These are phyloP conservation scores for Centropus unirufus DNA, from an alignment of 2,113 vertebrate species.

Conservation along the genomic window DNA sequence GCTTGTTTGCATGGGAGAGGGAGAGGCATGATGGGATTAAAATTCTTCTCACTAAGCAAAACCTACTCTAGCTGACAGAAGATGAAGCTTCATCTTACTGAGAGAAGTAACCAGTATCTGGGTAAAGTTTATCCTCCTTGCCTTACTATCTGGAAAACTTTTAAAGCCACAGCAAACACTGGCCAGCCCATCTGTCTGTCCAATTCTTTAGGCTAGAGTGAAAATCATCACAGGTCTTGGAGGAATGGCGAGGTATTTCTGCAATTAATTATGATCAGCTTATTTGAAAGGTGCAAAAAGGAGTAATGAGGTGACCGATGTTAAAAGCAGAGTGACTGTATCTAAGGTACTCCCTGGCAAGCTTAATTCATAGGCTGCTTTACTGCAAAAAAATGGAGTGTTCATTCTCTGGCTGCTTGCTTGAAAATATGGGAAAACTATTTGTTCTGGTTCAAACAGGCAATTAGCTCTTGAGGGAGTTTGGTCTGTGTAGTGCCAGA, in stretches of 20 bases:
- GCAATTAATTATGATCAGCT: not conserved
- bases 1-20: not conserved
- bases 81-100: not conserved
- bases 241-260: not conserved
- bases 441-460: not conserved
- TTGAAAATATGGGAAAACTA: not conserved
- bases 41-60: not conserved
- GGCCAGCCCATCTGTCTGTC: not conserved
- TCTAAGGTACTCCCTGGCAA: not conserved
- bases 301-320: not conserved
- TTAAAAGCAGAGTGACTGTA: not conserved
- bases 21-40: not conserved
- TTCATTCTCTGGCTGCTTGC: not conserved
- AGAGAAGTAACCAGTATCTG: not conserved
- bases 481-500: not conserved
- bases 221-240: not conserved
- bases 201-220: not conserved
- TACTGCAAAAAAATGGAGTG: not conserved
- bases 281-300: not conserved
- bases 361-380: not conserved
- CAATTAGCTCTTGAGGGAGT: not conserved
- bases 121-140: not conserved
- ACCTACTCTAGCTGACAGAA: not conserved
- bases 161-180: not conserved
- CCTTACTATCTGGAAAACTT: not conserved